phyloP scores from a whole-genome alignment of 2,113 vertebrate genomes.

The Oophaga pumilio region DNA sequence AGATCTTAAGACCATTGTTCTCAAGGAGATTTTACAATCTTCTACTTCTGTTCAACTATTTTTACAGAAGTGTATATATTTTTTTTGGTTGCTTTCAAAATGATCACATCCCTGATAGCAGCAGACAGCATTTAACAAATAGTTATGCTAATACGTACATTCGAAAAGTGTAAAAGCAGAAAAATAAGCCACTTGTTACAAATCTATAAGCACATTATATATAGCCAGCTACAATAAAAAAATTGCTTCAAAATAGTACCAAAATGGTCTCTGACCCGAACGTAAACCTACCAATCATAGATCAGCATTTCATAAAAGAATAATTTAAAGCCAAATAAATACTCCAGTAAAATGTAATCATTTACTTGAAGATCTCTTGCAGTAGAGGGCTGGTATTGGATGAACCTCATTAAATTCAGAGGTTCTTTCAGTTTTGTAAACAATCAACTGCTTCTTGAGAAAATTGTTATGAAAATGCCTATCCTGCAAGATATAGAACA shows the following conservation, averaged over 20 bases:
- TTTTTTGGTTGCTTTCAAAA: slow-evolving; percentile 23
- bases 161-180: slow-evolving; percentile 27
- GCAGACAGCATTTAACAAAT: slow-evolving; percentile 40
- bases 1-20: slow-evolving; percentile 29
- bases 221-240: slow-evolving; percentile 14
- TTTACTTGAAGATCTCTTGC: slow-evolving; percentile 2
- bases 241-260: background rate
- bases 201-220: slow-evolving; percentile 34
- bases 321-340: slow-evolving; percentile 19
- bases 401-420: background rate
- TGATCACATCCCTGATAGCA: slow-evolving; percentile 49
- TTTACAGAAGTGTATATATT: background rate
- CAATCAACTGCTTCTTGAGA: background rate
- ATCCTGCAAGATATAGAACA: background rate
- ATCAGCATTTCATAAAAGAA: background rate
- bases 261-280: background rate
- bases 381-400: background rate
- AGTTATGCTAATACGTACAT: slow-evolving; percentile 32
- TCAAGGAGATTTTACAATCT: slow-evolving; percentile 36
- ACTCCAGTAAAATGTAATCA: background rate
- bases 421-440: background rate
- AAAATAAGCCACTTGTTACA: slow-evolving; percentile 39
- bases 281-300: background rate
- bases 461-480: background rate
- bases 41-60: slow-evolving; percentile 3